Base-by-base conservation (phyloP, 2,888 invertebrate genomes). In the Poecilobothrus nobilitatus region DNA sequence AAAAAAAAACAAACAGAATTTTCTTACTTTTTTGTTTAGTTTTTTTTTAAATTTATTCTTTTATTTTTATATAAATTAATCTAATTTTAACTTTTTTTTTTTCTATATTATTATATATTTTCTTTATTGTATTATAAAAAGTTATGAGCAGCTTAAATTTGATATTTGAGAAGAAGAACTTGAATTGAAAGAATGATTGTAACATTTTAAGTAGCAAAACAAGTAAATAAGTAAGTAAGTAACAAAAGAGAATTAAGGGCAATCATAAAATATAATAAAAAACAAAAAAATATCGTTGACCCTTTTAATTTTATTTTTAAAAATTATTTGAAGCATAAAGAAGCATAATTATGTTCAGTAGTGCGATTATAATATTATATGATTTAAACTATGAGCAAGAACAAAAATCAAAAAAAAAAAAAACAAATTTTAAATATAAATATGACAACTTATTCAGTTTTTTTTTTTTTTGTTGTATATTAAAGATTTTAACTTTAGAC, bases 321-420 rank as follows among this genome's bases (percentile, higher is more conserved):
- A 18, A 53, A 18, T 41, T 53, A 4, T 18, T 53, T 18, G 53
- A 53, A 53, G 53, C 53, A 53, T 53, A 53, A 53, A 53, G 18
- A 18, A 53, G 53, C n/a, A 53, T 53, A 53, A 53, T 53, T 53
- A 53, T 53, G 53, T 53, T 53, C 53, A 53, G 18, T 53, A n/a
- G 53, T 6, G 53, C 53, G 53, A 9, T 37, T 37, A 37, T 37
- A 37, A 7, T 27, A 27, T 27, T 27, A 27, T 27, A 27, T 27
- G 5, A 27, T 27, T 4, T 27, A 4, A 27, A 27, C 5, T 27
- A 4, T 27, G 27, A 27, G 5, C 5, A 27, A 27, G 27, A 27
- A 27, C 5, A 27, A 27, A 4, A 27, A 27, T 5, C 27, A 27
- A 27, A 27, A 5, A 27, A 27, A 4, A 27, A 27, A 27, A 27